Conservation (phyloP, 2,113 vertebrate genomes). For the Falcunculus frontatus region DNA sequence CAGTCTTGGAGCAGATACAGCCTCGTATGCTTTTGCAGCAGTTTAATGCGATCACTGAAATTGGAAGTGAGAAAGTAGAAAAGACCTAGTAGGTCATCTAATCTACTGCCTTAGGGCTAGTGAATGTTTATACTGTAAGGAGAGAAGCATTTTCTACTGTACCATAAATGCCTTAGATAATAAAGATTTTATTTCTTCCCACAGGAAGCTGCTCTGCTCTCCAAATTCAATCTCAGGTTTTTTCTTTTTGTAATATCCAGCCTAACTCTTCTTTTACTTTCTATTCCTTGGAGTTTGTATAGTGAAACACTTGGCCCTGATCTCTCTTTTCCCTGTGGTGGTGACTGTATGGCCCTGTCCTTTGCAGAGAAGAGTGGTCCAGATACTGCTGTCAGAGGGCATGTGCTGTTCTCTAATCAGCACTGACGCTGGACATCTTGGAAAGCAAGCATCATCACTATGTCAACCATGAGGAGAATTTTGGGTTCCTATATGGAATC, state of each 20-base stretch:
- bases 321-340: not conserved
- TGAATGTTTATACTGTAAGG: not conserved
- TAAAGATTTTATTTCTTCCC: not conserved
- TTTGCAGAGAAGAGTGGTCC: not conserved
- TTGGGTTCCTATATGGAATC: not conserved
- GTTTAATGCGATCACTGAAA: not conserved
- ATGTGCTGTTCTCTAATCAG: not conserved
- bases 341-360: not conserved
- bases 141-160: not conserved
- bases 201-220: not conserved
- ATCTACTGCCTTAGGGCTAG: not conserved
- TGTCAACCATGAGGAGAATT: not conserved
- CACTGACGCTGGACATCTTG: not conserved
- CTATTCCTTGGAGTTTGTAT: not conserved
- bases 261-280: not conserved
- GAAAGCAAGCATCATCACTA: not conserved
- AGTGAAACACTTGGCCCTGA: not conserved
- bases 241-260: not conserved
- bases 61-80: not conserved
- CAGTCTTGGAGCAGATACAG: not conserved
- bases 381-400: not conserved
- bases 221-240: not conserved
- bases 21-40: not conserved
- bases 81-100: not conserved
- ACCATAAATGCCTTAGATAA: not conserved